These are phyloP conservation scores for Eristalis arbustorum DNA, from an alignment of 2,888 invertebrate species.

Conservation along the genomic window DNA sequence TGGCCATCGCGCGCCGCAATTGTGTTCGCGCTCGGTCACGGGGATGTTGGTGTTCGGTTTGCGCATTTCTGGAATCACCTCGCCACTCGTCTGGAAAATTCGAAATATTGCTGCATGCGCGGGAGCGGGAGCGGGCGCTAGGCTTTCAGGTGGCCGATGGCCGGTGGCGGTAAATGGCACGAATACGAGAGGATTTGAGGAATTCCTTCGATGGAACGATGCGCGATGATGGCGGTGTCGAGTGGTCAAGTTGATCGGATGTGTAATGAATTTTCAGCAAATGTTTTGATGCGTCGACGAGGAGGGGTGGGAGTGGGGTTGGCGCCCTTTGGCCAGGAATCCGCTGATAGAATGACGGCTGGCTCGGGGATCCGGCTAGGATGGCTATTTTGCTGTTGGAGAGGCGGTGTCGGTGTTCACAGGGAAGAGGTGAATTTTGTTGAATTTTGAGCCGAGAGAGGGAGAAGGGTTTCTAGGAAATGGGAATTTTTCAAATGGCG, in stretches of 20 bases:
- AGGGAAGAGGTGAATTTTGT: no score
- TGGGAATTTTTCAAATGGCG: no score
- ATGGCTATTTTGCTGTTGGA: not conserved
- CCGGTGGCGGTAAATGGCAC: not conserved
- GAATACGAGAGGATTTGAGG: not conserved
- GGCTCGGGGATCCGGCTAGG: not conserved
- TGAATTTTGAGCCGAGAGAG: no score
- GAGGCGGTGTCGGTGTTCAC: not conserved
- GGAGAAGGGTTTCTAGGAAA: no score
- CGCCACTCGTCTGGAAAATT: constrained; percentile 41
- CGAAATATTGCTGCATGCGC: constrained; percentile 17
- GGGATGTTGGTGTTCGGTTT: not conserved
- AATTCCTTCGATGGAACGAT: not conserved
- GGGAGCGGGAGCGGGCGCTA: not conserved
- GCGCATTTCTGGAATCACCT: constrained; percentile 3
- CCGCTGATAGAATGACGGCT: not conserved
- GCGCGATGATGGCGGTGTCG: not conserved
- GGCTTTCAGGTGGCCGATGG: not conserved
- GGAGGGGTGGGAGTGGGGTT: not conserved
- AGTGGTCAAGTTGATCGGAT: constrained; percentile 2
- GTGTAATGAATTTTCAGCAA: constrained; percentile 2
- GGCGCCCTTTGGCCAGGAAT: not conserved
- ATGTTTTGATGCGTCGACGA: not conserved
- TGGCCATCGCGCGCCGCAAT: not conserved
- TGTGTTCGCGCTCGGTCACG: not conserved